Conservation (phyloP, 2,113 vertebrate genomes). For the Salvator merianae region DNA sequence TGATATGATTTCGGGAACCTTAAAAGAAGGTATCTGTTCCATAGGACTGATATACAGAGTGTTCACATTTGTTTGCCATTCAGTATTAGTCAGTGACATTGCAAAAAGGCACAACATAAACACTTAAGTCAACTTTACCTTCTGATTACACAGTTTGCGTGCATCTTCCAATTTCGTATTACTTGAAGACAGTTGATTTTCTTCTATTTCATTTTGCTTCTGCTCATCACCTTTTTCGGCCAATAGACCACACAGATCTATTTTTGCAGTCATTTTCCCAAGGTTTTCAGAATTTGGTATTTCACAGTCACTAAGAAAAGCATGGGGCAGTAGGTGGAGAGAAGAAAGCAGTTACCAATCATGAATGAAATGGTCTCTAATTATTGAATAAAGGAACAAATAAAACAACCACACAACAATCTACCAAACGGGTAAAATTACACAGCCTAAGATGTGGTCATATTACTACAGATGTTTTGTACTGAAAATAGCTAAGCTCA, state of each 20-base stretch:
- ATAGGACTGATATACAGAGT: neutral
- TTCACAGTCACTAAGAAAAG: constrained; percentile 70
- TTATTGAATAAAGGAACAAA: neutral
- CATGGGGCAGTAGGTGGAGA: constrained; percentile 8
- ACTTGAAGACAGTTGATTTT: constrained; percentile 39
- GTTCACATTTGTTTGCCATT: neutral
- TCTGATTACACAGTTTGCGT: constrained; percentile 7
- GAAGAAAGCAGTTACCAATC: neutral
- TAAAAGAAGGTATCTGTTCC: too few species aligned
- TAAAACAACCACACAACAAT: neutral
- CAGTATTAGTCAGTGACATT: neutral
- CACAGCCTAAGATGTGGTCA: neutral
- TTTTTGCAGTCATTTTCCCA: constrained; percentile 62
- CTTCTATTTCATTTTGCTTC: constrained; percentile 49
- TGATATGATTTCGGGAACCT: too few species aligned
- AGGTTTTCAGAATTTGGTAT: constrained; percentile 57
- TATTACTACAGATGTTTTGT: neutral
- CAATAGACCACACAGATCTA: constrained; percentile 47
- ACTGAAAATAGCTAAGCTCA: neutral
- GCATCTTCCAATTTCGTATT: constrained; percentile 33
- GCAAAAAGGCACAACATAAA: neutral
- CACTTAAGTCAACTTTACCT: constrained; percentile 48
- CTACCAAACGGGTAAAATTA: too few species aligned
- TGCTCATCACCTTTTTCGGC: constrained; percentile 53
- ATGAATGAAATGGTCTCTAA: neutral